Percentiles rank a stretch among this genome's conserved stretches.
Conservation (phyloP, 2,113 vertebrate species). For the Amblyopsis rosae region DNA sequence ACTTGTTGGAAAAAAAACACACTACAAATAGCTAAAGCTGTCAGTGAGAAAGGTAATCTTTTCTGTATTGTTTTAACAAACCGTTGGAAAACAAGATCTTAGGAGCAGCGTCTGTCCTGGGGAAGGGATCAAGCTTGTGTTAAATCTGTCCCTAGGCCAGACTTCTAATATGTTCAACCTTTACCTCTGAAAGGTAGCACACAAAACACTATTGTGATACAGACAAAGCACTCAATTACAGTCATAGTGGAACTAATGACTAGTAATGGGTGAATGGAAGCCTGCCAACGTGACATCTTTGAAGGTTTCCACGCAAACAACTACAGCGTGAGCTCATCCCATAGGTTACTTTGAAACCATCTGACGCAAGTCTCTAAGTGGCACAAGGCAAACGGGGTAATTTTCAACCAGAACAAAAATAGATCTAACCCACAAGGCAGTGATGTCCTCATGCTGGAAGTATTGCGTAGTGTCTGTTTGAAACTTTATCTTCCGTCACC, state of each 20-base stretch:
- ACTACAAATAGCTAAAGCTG: constrained; percentile 35
- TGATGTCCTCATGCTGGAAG: constrained; percentile 48
- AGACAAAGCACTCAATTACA: constrained; percentile 36
- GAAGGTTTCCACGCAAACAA: constrained; percentile 12
- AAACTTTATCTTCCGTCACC: constrained; percentile 75
- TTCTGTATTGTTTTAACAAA: constrained; percentile 62
- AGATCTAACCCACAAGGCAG: constrained; percentile 9
- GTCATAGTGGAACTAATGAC: constrained; percentile 39
- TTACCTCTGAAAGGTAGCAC: neutral
- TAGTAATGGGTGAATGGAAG: constrained; percentile 16
- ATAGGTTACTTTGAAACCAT: constrained; percentile 16
- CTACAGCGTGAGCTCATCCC: neutral
- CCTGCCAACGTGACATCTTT: constrained; percentile 12
- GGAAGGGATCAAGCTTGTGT: constrained; percentile 30
- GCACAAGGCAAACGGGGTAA: neutral
- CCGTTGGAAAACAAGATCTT: constrained; percentile 52
- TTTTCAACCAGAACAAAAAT: constrained; percentile 29
- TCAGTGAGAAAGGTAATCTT: constrained; percentile 53
- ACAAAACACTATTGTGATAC: constrained; percentile 6
- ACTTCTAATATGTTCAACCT: constrained; percentile 49
- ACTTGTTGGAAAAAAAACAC: constrained; percentile 36
- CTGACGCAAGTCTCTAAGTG: constrained; percentile 13
- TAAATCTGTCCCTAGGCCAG: constrained; percentile 37
- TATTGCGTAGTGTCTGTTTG: constrained; percentile 57
- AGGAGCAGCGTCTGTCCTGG: constrained; percentile 41